phyloP scores from a whole-genome alignment of 2,797 vertebrate genomes.

The Borostomias antarcticus region DNA sequence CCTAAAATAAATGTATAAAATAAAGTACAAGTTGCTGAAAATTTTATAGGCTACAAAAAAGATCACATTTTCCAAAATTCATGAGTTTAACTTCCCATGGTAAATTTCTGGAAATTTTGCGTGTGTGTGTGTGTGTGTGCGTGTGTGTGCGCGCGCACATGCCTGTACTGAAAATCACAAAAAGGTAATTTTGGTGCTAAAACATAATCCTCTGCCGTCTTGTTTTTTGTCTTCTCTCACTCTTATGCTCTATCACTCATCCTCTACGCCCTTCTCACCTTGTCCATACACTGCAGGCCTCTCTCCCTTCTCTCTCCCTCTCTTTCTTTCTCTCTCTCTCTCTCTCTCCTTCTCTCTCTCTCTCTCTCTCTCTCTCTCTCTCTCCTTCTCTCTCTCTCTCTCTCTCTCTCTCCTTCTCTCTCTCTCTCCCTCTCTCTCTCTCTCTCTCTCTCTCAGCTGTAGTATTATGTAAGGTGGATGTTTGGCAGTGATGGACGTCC shows the following conservation, averaged over 20 bases:
- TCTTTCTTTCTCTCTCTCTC: too few relatives aligned
- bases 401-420: background rate
- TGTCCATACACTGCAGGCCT: too few relatives aligned
- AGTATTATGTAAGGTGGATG: constrained; percentile 56
- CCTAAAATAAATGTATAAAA: too few relatives aligned
- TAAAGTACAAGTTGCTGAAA: too few relatives aligned
- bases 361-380: background rate
- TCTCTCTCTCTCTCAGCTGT: background rate
- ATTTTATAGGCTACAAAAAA: too few relatives aligned
- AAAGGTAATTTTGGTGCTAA: background rate
- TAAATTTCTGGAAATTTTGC: too few relatives aligned
- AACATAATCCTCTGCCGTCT: background rate
- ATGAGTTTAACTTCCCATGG: too few relatives aligned
- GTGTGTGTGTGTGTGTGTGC: constrained; percentile 14
- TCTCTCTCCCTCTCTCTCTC: background rate
- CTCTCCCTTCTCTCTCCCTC: background rate
- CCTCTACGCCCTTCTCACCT: background rate
- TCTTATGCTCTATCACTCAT: background rate
- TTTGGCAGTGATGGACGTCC: constrained; percentile 57
- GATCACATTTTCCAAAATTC: too few relatives aligned
- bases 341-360: too few relatives aligned
- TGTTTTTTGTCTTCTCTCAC: background rate
- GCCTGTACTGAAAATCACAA: background rate
- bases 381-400: background rate
- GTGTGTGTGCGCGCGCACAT: constrained; percentile 8